phyloP scores from a whole-genome alignment of 1,140 invertebrate species.

The Drosophila ambigua region DNA sequence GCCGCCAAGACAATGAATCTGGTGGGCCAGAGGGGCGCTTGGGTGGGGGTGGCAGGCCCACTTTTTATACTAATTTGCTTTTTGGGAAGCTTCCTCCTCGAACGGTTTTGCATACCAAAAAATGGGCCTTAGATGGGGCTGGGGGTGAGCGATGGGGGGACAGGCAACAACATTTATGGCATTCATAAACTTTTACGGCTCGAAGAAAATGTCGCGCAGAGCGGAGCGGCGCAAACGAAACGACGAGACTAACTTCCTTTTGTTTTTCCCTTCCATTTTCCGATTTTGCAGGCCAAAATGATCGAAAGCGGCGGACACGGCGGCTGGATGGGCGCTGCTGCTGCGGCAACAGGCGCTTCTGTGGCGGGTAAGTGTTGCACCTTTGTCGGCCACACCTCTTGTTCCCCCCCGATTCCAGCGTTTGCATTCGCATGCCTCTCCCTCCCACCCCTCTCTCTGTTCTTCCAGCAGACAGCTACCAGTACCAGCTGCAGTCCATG shows the following conservation, averaged over 20 bases:
- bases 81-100: conserved; percentile 43
- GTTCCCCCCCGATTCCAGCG: conserved; percentile 5
- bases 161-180: conserved; percentile 69
- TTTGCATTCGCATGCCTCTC: conserved; percentile 34
- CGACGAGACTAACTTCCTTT: conserved; percentile 4
- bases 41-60: conserved; percentile 29
- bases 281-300: conserved; percentile 79
- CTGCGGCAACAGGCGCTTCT: conserved; percentile 75
- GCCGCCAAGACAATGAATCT: conserved; percentile 58
- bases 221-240: conserved; percentile 19
- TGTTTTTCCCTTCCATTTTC: conserved; percentile 3
- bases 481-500: conserved; percentile 96
- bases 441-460: conserved; percentile 12
- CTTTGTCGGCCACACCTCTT: not conserved
- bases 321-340: conserved; percentile 78
- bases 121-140: too few species aligned
- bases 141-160: not conserved
- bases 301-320: conserved; percentile 79
- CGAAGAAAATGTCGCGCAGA: conserved; percentile 47
- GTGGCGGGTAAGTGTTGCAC: conserved; percentile 77
- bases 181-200: conserved; percentile 80
- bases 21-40: not conserved
- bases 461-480: conserved; percentile 93
- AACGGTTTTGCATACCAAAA: conserved; percentile 67
- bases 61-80: conserved; percentile 82